Conservation (phyloP, 2,888 invertebrate genomes). For the Chymomyza caudatula region DNA sequence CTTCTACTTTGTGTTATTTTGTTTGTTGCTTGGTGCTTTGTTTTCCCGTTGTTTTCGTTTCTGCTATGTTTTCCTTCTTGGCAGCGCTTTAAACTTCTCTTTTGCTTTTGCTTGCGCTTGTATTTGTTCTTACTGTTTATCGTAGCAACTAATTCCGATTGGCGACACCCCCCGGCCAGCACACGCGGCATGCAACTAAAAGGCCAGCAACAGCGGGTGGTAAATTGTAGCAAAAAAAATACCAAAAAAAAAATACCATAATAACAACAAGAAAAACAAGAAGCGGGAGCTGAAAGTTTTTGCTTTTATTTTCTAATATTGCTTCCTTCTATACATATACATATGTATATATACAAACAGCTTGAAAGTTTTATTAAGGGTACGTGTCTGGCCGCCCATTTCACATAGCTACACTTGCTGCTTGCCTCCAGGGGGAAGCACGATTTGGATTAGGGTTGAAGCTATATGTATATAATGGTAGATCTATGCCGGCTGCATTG, state of each 20-base stretch:
- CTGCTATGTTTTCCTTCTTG: conserved; percentile 35
- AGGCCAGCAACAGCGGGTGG: conserved; percentile 47
- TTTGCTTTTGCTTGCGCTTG: conserved; percentile 1
- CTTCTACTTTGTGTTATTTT: neutral
- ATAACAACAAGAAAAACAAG: neutral
- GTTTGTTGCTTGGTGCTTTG: neutral
- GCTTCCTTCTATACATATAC: neutral
- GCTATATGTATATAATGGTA: neutral
- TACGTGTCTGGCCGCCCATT: conserved; percentile 48
- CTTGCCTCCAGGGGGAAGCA: conserved; percentile 41
- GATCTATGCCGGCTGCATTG: neutral
- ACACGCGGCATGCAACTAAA: conserved; percentile 1
- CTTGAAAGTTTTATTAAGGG: conserved; percentile 49
- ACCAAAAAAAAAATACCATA: conserved; percentile 24
- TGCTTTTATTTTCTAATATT: conserved; percentile 45
- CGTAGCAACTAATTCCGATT: conserved; percentile 43
- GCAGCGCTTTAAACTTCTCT: conserved; percentile 47
- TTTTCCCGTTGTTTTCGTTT: conserved; percentile 5
- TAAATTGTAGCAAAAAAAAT: conserved; percentile 48
- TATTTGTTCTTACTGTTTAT: conserved; percentile 34
- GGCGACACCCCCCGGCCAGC: neutral
- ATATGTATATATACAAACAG: neutral
- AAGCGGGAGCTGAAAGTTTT: neutral
- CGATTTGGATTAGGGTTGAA: neutral
- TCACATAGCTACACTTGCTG: neutral